Conservation (phyloP, 2,888 invertebrate genomes). For the Himalopsyche kuldschensis region DNA sequence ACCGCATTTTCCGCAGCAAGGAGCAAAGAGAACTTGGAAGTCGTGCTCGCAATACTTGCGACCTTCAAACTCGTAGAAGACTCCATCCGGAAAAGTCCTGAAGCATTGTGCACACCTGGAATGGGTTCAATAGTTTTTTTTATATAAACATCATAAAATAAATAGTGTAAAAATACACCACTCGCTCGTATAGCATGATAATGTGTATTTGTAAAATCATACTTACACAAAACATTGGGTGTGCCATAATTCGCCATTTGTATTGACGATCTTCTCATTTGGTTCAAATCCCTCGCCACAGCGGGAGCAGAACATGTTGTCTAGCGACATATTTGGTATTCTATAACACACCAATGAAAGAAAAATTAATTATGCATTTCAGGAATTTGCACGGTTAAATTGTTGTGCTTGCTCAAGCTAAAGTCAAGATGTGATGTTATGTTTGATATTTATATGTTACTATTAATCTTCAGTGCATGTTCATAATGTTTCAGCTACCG, state of each 20-base stretch:
- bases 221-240: slow-evolving; percentile 98
- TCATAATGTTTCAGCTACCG: no score
- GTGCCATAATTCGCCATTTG: slow-evolving; percentile 98
- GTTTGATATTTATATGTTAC: no score
- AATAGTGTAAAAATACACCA: background rate
- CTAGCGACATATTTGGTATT: slow-evolving; percentile 75
- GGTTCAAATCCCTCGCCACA: slow-evolving; percentile 96
- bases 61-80: slow-evolving; percentile 98
- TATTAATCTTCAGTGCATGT: no score
- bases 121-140: background rate
- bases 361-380: background rate
- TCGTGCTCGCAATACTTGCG: slow-evolving; percentile 99
- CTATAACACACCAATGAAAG: slow-evolving; percentile 45
- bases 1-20: slow-evolving; percentile 86
- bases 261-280: slow-evolving; percentile 98
- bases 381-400: background rate
- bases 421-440: no score
- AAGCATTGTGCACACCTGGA: slow-evolving; percentile 97
- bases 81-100: slow-evolving; percentile 94
- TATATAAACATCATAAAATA: no score
- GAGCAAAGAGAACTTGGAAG: slow-evolving; percentile 95
- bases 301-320: slow-evolving; percentile 91
- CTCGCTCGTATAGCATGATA: background rate
- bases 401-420: no score
- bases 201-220: background rate